phyloP scores from a whole-genome alignment of 30 jellyfish, hydroid and myxozoan species.

The Chrysaora quinquecirrha region DNA sequence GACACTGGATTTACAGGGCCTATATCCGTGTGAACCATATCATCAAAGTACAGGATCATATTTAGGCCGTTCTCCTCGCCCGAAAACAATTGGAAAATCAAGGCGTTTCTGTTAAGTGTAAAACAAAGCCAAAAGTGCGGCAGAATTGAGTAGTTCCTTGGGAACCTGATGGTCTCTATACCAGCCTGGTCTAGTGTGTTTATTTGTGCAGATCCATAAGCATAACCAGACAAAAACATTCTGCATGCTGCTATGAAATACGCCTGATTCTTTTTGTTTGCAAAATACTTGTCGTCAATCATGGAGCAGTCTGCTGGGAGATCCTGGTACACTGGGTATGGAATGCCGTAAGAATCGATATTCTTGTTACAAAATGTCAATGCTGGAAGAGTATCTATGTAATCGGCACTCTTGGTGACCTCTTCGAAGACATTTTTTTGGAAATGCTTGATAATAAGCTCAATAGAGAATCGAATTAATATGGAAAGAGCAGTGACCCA shows the following conservation, averaged over 20 bases:
- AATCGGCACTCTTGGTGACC: neutral
- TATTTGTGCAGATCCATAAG: neutral
- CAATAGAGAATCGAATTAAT: neutral
- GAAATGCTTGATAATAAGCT: neutral
- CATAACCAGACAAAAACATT: neutral
- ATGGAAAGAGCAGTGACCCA: neutral
- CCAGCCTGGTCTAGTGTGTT: neutral
- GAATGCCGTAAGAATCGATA: neutral
- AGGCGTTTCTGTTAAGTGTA: conserved; percentile 18
- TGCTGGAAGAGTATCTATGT: conserved; percentile 5
- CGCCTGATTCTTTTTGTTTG: neutral
- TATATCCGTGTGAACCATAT: neutral
- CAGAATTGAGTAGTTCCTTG: conserved; percentile 20
- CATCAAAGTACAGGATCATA: conserved; percentile 15
- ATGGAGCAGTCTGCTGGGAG: conserved; percentile 34
- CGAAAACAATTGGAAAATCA: neutral
- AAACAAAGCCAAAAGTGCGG: conserved; percentile 25
- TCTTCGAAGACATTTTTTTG: neutral
- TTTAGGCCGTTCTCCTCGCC: conserved; percentile 12
- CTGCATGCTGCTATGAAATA: conserved; percentile 6
- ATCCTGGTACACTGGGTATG: conserved; percentile 24
- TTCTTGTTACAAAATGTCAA: conserved; percentile 27
- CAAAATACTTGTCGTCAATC: conserved; percentile 1
- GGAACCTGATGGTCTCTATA: conserved; percentile 7
- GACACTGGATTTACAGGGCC: neutral